phyloP scores from a whole-genome alignment of 2,113 vertebrate genomes.

The Syngnathoides biaculeatus region DNA sequence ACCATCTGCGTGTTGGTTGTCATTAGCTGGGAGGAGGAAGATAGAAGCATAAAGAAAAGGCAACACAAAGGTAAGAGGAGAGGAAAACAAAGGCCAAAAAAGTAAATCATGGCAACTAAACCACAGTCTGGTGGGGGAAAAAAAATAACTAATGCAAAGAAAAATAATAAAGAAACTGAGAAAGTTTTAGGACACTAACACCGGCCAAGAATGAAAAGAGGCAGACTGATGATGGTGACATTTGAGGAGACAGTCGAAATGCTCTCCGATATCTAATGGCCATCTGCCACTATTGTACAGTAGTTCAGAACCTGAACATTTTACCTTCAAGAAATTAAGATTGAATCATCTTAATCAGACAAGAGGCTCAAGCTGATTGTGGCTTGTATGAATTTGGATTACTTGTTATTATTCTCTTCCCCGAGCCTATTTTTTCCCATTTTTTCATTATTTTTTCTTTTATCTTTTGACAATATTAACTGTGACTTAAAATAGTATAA shows the following conservation, averaged over 20 bases:
- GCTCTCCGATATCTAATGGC: neutral
- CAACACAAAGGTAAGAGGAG: constrained; percentile 77
- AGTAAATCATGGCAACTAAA: constrained; percentile 51
- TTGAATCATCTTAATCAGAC: neutral
- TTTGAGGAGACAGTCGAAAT: neutral
- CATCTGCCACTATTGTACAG: neutral
- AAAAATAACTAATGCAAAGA: constrained; percentile 44
- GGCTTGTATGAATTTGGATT: neutral
- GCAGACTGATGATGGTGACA: constrained; percentile 4
- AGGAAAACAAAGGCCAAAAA: constrained; percentile 72
- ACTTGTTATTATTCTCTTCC: neutral
- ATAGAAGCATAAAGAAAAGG: constrained; percentile 82
- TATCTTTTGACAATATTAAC: neutral
- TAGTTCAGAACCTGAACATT: neutral
- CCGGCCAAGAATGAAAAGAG: constrained; percentile 57
- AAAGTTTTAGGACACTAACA: constrained; percentile 43
- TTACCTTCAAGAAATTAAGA: neutral
- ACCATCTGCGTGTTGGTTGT: constrained; percentile 97
- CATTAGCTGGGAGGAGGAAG: constrained; percentile 91
- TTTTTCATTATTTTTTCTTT: neutral
- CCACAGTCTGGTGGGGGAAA: constrained; percentile 30
- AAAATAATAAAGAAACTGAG: constrained; percentile 49
- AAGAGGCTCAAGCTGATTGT: neutral
- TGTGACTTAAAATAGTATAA: neutral
- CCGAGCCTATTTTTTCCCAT: neutral